Percentiles rank a stretch among this genome's conserved stretches.
phyloP scores from a whole-genome alignment of 2,113 vertebrate genomes.

The Cromileptes altivelis region DNA sequence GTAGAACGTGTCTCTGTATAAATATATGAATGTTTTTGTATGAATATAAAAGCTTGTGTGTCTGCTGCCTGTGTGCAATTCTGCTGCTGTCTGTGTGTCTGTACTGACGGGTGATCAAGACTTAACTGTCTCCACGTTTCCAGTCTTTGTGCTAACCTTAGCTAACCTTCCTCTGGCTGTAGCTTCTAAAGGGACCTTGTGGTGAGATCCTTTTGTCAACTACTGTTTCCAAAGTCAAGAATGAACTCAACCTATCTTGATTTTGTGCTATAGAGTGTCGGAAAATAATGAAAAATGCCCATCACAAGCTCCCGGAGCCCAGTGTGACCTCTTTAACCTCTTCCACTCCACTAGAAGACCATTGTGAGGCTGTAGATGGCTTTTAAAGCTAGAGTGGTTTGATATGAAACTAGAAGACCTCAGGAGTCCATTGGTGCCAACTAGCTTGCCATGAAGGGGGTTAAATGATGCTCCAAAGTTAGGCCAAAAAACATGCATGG shows the following conservation, averaged over 20 bases:
- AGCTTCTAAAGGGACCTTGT: neutral
- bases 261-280: neutral
- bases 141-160: neutral
- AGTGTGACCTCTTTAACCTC: neutral
- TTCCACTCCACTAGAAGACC: too few relatives aligned
- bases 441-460: too few relatives aligned
- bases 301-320: neutral
- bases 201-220: constrained; percentile 6
- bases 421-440: too few relatives aligned
- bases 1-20: neutral
- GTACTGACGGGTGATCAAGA: neutral
- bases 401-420: too few relatives aligned
- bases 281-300: neutral
- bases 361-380: too few relatives aligned
- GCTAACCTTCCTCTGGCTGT: neutral
- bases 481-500: too few relatives aligned
- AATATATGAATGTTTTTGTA: neutral
- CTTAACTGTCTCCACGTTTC: neutral
- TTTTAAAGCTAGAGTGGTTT: too few relatives aligned
- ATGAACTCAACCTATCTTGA: neutral
- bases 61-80: too few relatives aligned
- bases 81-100: neutral
- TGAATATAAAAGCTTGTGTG: neutral
- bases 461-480: too few relatives aligned
- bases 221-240: neutral